These are phyloP conservation scores for mouse (Mus musculus) DNA, from an alignment of 2,113 vertebrate species.

Conservation along the genomic window GRCm39 chr7:113104501-113105000, in stretches of 20 bases:
- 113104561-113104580: background rate
- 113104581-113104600: constrained; percentile 31
- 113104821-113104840: constrained; percentile 12
- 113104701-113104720: background rate
- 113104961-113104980: constrained; percentile 32
- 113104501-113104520: background rate
- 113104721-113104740: background rate
- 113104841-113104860: background rate
- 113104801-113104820: constrained; percentile 48
- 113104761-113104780: constrained; percentile 26
- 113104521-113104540: constrained; percentile 18
- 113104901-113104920: background rate
- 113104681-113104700: background rate
- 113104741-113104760: background rate
- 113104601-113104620: background rate
- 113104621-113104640: background rate
- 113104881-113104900: background rate
- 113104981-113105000: constrained; percentile 29
- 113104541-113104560: background rate
- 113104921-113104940: background rate
- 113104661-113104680: background rate
- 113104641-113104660: background rate
- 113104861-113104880: background rate
- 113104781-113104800: background rate
- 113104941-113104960: constrained; percentile 47